A percentile compares a stretch with the other conserved stretches of the same genome.
phyloP scores from a whole-genome alignment of 2,113 vertebrate species.

The Noturus placidus region DNA sequence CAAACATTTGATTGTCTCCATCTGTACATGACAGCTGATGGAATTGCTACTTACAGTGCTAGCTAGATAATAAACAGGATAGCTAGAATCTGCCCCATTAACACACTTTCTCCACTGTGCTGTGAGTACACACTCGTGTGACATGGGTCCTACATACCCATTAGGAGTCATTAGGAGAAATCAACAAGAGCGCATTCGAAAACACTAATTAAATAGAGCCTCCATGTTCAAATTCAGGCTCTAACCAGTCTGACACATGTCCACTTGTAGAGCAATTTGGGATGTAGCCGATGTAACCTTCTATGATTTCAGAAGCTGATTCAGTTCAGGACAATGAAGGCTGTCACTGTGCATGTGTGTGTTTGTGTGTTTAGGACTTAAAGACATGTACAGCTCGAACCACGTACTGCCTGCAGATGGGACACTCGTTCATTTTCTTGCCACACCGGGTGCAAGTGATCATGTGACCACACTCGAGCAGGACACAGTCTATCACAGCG shows the following conservation, averaged over 20 bases:
- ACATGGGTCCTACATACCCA: not conserved
- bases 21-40: not conserved
- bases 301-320: not conserved
- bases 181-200: conserved; percentile 8
- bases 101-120: not conserved
- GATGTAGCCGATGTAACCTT: not conserved
- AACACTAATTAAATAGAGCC: conserved; percentile 1
- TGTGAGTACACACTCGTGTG: not conserved
- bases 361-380: conserved; percentile 78
- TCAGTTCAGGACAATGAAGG: conserved; percentile 3
- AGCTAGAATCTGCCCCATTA: not conserved
- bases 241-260: not conserved
- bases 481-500: conserved; percentile 92
- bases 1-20: conserved; percentile 2
- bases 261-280: not conserved
- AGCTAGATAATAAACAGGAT: not conserved
- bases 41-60: not conserved
- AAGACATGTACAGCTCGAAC: conserved; percentile 96
- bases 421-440: conserved; percentile 97
- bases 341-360: not conserved
- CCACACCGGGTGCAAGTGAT: conserved; percentile 98
- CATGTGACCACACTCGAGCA: conserved; percentile 98
- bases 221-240: not conserved
- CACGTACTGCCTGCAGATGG: conserved; percentile 97
- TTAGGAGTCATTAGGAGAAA: not conserved